Conservation (phyloP, 1,140 invertebrate genomes). For the Globodera rostochiensis region DNA sequence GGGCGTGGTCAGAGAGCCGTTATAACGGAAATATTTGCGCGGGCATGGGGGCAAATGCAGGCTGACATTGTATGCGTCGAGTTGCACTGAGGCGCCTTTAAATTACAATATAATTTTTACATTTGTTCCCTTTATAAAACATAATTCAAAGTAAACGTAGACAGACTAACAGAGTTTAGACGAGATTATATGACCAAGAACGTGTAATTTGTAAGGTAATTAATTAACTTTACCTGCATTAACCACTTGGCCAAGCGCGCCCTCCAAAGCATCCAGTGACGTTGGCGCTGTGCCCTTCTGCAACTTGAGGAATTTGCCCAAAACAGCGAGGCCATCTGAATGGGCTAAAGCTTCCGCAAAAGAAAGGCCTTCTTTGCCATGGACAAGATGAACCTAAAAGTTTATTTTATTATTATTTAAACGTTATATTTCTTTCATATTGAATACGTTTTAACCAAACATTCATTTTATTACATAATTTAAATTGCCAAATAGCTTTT, state of each 20-base stretch:
- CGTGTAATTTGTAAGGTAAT: no score
- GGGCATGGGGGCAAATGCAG: slow-evolving; percentile 38
- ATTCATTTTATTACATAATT: no score
- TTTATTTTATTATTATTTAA: no score
- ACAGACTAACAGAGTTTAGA: no score
- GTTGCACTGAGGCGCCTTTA: neutral
- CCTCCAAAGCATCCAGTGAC: neutral
- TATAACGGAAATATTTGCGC: slow-evolving; percentile 73
- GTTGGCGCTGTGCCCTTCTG: neutral
- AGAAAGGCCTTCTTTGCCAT: slow-evolving; percentile 28
- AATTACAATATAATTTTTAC: slow-evolving; percentile 9
- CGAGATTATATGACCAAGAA: no score
- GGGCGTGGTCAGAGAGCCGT: slow-evolving; percentile 85
- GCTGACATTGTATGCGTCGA: neutral
- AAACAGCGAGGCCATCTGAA: slow-evolving; percentile 53
- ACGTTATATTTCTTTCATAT: no score
- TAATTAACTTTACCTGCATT: slow-evolving; percentile 11
- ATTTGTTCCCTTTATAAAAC: no score
- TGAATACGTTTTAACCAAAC: no score
- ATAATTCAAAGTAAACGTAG: no score
- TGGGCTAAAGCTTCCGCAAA: slow-evolving; percentile 37
- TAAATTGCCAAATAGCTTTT: no score
- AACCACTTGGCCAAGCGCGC: slow-evolving; percentile 18
- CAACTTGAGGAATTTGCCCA: slow-evolving; percentile 45
- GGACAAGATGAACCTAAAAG: slow-evolving; percentile 47